Base-by-base conservation (phyloP, 2,797 vertebrate species). In the Centropyge bicolor region DNA sequence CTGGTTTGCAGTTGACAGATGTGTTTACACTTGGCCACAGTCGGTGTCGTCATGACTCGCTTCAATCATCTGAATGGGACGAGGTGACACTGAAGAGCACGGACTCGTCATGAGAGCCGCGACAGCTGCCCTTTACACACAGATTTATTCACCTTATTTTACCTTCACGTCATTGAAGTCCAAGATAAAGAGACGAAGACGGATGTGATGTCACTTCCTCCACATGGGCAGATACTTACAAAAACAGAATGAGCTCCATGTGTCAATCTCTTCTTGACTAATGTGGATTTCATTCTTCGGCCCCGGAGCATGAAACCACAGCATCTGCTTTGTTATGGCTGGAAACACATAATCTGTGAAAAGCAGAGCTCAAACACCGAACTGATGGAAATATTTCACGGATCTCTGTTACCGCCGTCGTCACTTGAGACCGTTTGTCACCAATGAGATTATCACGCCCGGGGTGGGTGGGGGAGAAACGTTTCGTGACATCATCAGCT, bases 361-460 rank as follows among this genome's bases (percentile, higher is more conserved):
- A 74, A 83, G 49, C 51, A 54, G 17, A 1, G 20, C 70, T 70
- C 45, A 66, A 65, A 74, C 60, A 66, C 49, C 61, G n/a, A 10
- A 70, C 56, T 63, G 70, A 88, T 67, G 76, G 22, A 79, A 65
- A 55, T 68, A 13, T 78, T 78, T 79, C 49, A 62, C 59, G 75
- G 62, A 19, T 60, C 57, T 78, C 67, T 73, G 64, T 71, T 77
- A 56, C 41, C 36, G 55, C 62, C 45, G 73, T 38, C 70, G 79
- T 79, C 71, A 80, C 61, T 63, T 35, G 51, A 86, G 77, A 81
- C 74, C 59, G 63, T 80, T 85, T 83, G 76, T 83, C 83, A 80
- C 67, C 73, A 77, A 86, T 84, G 71, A 86, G 71, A 90, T 89
- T 83, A 70, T 75, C 85, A 89, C 63, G 48, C 74, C 61, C 64